A percentile compares a stretch with the other conserved stretches of the same genome.
Conservation (phyloP, 2,797 vertebrate species). For the Fistularia commersonii region DNA sequence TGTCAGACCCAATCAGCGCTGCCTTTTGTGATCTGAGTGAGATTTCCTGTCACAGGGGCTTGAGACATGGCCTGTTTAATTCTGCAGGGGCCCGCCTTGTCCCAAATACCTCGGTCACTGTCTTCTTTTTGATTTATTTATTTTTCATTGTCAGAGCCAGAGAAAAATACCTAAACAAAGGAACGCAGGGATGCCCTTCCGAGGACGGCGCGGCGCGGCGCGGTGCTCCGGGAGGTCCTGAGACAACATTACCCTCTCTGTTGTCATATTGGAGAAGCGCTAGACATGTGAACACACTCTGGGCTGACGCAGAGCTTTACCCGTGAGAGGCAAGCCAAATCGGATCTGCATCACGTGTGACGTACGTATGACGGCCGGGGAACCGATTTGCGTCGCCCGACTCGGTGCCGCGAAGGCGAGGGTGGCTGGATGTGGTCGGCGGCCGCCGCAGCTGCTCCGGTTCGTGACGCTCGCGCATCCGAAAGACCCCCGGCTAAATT, state of each 20-base stretch:
- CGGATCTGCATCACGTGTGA: slow-evolving; percentile 58
- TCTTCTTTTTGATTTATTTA: slow-evolving; percentile 60
- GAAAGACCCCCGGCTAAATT: slow-evolving; percentile 23
- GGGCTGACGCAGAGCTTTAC: slow-evolving; percentile 36
- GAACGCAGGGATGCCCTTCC: slow-evolving; percentile 21
- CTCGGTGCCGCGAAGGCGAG: slow-evolving; percentile 19
- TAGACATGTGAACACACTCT: slow-evolving; percentile 49
- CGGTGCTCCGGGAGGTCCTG: slow-evolving; percentile 36
- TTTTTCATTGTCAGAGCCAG: slow-evolving; percentile 39
- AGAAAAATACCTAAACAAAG: slow-evolving; percentile 51
- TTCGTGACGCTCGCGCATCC: too few relatives aligned
- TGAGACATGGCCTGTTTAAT: slow-evolving; percentile 61
- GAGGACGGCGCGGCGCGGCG: slow-evolving; percentile 21
- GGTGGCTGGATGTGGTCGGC: slow-evolving; percentile 15
- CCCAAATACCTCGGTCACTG: slow-evolving; percentile 55
- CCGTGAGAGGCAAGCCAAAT: slow-evolving; percentile 56
- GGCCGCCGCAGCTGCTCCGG: slow-evolving; percentile 23
- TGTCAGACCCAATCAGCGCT: slow-evolving; percentile 69
- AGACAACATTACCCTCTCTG: slow-evolving; percentile 29
- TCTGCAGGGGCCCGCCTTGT: slow-evolving; percentile 61
- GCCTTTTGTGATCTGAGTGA: slow-evolving; percentile 69
- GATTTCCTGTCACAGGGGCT: slow-evolving; percentile 65
- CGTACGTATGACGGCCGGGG: slow-evolving; percentile 52
- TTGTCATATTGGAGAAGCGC: slow-evolving; percentile 22
- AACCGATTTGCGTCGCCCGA: slow-evolving; percentile 60